Percentiles rank a stretch among this genome's conserved stretches.
phyloP scores from a whole-genome alignment of 2,797 vertebrate species.

The Tokudaia tokunoshimensis region DNA sequence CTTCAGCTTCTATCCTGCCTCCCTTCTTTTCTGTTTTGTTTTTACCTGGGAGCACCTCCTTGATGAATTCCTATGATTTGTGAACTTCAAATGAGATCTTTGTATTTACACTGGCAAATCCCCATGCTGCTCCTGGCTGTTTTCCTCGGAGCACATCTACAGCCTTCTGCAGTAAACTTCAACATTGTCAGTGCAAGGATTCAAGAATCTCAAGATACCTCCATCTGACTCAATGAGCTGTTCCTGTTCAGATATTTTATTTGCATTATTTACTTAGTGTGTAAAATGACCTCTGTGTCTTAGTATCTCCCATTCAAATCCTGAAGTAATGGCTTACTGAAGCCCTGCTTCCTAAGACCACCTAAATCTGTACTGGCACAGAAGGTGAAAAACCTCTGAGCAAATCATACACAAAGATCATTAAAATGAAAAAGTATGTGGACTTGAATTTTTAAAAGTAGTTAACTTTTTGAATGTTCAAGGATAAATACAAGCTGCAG shows the following conservation, averaged over 20 bases:
- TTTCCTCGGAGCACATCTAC: background rate
- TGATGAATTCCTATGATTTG: constrained; percentile 7
- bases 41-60: background rate
- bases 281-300: background rate
- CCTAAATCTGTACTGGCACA: background rate
- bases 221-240: background rate
- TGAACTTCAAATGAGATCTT: background rate
- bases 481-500: constrained; percentile 1
- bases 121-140: accelerated
- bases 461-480: background rate
- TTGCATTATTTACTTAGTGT: background rate
- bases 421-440: background rate
- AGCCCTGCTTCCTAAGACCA: constrained; percentile 26
- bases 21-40: background rate
- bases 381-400: constrained; percentile 10
- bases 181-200: background rate
- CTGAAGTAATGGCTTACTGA: background rate
- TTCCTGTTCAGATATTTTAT: background rate
- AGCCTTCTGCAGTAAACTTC: background rate
- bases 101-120: background rate
- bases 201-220: background rate
- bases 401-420: background rate
- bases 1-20: background rate
- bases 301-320: constrained; percentile 11
- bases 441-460: constrained; percentile 38